Conservation (phyloP, 92 coral and sea anemone genomes). For the Zoanthus gigantus region DNA sequence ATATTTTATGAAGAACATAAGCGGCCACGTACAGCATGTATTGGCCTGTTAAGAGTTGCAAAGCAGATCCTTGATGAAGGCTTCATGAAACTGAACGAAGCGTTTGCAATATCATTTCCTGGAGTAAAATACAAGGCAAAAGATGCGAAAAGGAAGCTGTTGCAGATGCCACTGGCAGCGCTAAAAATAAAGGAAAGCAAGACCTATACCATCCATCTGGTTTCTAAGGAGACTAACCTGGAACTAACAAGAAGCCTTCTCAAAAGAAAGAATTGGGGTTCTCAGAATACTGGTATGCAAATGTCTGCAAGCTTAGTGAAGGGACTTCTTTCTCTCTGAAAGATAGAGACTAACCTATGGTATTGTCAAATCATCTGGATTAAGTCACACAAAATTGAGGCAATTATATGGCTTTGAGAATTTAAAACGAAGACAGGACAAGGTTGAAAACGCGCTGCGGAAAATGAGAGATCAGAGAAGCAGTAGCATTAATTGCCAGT, state of each 20-base stretch:
- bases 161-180: constrained; percentile 68
- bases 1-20: constrained; percentile 42
- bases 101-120: constrained; percentile 51
- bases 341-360: constrained; percentile 60
- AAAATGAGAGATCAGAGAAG: constrained; percentile 46
- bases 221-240: constrained; percentile 18
- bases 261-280: constrained; percentile 17
- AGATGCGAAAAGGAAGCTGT: constrained; percentile 57
- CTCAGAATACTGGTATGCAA: background rate
- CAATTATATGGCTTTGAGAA: constrained; percentile 43
- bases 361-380: constrained; percentile 51
- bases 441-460: constrained; percentile 36
- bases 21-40: constrained; percentile 53
- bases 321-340: constrained; percentile 51
- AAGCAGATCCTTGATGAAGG: constrained; percentile 53
- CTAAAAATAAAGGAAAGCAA: constrained; percentile 44
- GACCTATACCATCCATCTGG: constrained; percentile 34
- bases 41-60: constrained; percentile 53
- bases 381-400: constrained; percentile 52
- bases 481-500: constrained; percentile 37
- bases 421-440: background rate
- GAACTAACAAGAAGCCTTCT: constrained; percentile 32
- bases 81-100: constrained; percentile 53
- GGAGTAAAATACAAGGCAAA: constrained; percentile 44
- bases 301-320: constrained; percentile 13